These are phyloP conservation scores for Cheirogaleus major DNA, from an alignment of 2,797 vertebrate genomes.

Conservation along the genomic window DNA sequence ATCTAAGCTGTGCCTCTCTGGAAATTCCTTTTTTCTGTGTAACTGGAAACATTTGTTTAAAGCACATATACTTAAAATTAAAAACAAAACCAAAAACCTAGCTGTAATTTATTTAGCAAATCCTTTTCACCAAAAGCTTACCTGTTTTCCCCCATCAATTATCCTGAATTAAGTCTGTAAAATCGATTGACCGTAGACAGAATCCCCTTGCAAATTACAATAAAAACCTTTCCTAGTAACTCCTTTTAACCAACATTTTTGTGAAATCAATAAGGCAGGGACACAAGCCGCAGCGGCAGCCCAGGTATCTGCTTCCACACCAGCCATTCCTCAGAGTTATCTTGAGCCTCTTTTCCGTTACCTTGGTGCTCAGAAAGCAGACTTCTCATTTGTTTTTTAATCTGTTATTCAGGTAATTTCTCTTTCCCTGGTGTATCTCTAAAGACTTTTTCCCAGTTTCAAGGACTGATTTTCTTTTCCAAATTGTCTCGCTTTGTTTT, in stretches of 20 bases:
- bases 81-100: neutral
- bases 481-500: neutral
- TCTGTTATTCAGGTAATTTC: neutral
- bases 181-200: neutral
- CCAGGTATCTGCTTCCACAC: fast-evolving
- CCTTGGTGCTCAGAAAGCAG: neutral
- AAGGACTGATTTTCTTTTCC: neutral
- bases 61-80: neutral
- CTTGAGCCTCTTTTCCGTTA: neutral
- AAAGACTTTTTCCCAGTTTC: neutral
- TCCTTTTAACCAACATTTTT: neutral
- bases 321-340: neutral
- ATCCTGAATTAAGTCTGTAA: neutral
- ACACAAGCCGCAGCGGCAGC: fast-evolving
- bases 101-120: neutral
- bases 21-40: neutral
- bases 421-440: neutral
- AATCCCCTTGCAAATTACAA: neutral
- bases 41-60: neutral
- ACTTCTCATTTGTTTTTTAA: slow-evolving; percentile 24
- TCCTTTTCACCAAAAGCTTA: neutral
- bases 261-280: neutral
- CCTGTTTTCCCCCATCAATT: neutral
- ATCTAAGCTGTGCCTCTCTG: neutral
- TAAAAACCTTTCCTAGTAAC: neutral